Base-by-base conservation (phyloP, 2,888 invertebrate species). In the Heliconius ethilla region DNA sequence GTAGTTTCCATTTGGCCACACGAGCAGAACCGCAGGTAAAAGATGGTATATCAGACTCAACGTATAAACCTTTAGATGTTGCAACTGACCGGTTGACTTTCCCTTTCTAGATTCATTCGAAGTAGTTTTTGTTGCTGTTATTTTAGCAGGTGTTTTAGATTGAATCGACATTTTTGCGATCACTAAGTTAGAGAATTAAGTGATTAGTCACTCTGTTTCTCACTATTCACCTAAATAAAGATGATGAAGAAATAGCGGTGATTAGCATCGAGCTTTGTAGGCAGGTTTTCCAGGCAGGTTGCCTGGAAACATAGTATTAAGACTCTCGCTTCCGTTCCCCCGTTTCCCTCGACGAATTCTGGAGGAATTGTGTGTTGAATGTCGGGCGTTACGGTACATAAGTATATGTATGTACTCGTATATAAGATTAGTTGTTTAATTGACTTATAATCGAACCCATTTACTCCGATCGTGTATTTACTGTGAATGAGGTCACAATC, bases 51-150 rank as follows among this genome's bases (percentile, higher is more conserved):
- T 59, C 7, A 59, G n/a, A 59, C 22, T 59, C 59, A 22, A 59
- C 18, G 27, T 22, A 33, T 11, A 70, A 70, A 29, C 22, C 55
- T 27, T 59, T 22, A 15, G 33, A 33, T 74, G 73, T 59, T 63
- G 73, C 73, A 74, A 74, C 40, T 15, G 59, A 74, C 73, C 73
- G 73, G 73, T 74, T 59, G 25, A 62, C 73, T 74, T 74, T 74
- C 73, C 73, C 73, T 74, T 55, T 70, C 55, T 55, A 70, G 55
- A 29, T 70, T 72, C 55, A 55, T 72, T 72, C 22, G 18, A 55
- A 9, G 29, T 55, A 51, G 10, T 63, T 63, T 27, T 63, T 63
- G 27, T 18, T 55, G 29, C 51, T 29, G 55, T 22, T 70, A 27
- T 25, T 55, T 18, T 25, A 70, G 18, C 55, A 70, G 45, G 67